Base-by-base conservation (phyloP, 2,113 vertebrate genomes). In the Setophaga coronata region DNA sequence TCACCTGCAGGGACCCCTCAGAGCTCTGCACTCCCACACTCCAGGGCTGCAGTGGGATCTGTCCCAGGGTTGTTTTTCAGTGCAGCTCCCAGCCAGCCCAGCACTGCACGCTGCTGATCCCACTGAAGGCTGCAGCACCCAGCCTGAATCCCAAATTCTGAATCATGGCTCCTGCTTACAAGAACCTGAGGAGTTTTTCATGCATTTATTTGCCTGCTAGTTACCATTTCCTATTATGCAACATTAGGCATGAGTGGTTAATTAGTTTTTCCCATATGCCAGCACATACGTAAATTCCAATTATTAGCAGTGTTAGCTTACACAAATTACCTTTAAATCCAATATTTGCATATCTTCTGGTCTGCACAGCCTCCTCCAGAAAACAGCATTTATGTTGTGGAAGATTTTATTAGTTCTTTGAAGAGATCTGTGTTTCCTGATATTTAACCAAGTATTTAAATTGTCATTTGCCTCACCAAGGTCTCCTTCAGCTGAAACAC, bases 241-340 rank as follows among this genome's bases (percentile, higher is more conserved):
- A 50, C 38, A 71, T 67, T 79, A 79, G 66, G 70, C 31, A 53
- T 28, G 4, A 91, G 61, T 74, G 42, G 77, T 78, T 93, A 94
- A 93, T 95, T 91, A 95, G 81, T 26, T 89, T 78, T 84, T 58
- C 34, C 95, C 84, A 89, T 81, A 93, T 87, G 81, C 65, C 67
- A 82, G 64, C 16, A 24, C n/a, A 62, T 66, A 74, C 31, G 48
- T 69, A 92, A 85, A 90, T 77, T 80, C 74, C 54, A 85, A 58
- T 80, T 90, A 93, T 86, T 95, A 93, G 66, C 62, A 54, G 62
- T 29, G 53, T 86, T 74, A 61, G 50, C 89, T 83, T 82, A 93
- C 29, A 79, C 23, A 89, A 94, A 90, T 50, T 89, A 91, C 53
- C 82, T 83, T 93, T 80, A 90, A 92, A 95, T 53, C 62, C 43